Evolutionary conservation across 2,113 vertebrate genomes (phyloP).

Genomic region (Furnarius figulus): DNA sequence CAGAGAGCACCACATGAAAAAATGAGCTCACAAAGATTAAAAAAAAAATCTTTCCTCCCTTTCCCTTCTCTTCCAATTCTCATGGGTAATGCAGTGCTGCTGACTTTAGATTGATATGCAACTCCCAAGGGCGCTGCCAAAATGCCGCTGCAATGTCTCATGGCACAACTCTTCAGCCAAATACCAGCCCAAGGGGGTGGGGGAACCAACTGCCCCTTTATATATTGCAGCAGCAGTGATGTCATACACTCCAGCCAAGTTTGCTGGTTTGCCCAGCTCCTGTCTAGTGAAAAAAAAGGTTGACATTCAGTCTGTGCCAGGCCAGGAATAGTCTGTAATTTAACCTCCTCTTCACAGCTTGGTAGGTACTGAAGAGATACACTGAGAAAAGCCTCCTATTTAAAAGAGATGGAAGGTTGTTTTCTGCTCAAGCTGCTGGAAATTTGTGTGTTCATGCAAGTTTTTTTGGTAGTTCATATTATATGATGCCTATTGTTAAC

Average conservation of each 20-base stretch:
- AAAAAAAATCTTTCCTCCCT: neutral
- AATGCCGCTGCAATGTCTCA: conserved; percentile 25
- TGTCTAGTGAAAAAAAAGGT: conserved; percentile 24
- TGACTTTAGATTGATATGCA: neutral
- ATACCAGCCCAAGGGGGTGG: neutral
- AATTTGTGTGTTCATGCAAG: neutral
- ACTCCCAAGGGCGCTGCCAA: neutral
- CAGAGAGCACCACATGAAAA: neutral
- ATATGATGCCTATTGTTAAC: neutral
- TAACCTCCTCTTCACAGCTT: conserved; percentile 18
- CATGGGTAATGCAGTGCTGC: neutral
- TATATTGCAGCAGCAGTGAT: conserved; percentile 50
- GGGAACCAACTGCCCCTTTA: neutral
- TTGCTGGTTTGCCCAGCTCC: neutral
- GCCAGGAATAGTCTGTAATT: conserved; percentile 61
- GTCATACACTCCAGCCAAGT: neutral
- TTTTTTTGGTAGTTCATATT: neutral
- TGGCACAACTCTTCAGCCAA: conserved; percentile 37
- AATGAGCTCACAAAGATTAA: neutral
- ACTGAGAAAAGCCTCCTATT: neutral
- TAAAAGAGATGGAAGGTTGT: neutral
- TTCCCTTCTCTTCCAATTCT: neutral
- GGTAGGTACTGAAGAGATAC: neutral
- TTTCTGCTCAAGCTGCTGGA: conserved; percentile 9
- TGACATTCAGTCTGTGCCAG: conserved; percentile 55